Evolutionary conservation across 2,113 vertebrate species (phyloP).

Genomic region (Misgurnus mizolepis): DNA sequence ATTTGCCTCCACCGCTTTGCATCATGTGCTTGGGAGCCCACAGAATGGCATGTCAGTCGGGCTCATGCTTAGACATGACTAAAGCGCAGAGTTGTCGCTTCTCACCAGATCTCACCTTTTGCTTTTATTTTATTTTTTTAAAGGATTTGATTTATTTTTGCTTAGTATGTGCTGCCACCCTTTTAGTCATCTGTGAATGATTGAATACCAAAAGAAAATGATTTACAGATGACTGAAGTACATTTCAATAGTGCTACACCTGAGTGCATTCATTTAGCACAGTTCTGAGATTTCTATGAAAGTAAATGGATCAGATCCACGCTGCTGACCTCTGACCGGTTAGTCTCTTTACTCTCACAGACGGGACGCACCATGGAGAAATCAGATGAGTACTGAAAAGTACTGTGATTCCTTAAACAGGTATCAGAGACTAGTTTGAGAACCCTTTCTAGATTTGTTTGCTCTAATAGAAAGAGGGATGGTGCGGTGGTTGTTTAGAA

Average conservation of each 20-base stretch:
- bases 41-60: constrained; percentile 59
- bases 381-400: constrained; percentile 86
- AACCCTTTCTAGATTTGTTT: constrained; percentile 65
- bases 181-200: neutral
- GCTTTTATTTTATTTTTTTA: neutral
- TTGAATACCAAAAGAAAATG: neutral
- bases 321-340: constrained; percentile 64
- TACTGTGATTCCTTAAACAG: constrained; percentile 86
- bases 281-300: neutral
- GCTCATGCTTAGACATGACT: constrained; percentile 58
- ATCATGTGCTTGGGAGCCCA: constrained; percentile 38
- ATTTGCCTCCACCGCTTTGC: constrained; percentile 31
- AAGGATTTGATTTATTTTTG: neutral
- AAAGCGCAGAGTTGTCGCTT: constrained; percentile 55
- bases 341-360: constrained; percentile 86
- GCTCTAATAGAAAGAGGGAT: constrained; percentile 50
- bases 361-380: constrained; percentile 91
- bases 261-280: neutral
- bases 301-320: neutral
- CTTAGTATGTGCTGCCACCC: neutral
- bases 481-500: constrained; percentile 42
- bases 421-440: constrained; percentile 81
- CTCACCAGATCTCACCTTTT: neutral
- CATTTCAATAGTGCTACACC: neutral
- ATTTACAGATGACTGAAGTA: neutral